A percentile compares a stretch with the other conserved stretches of the same genome.
phyloP scores from a whole-genome alignment of 2,113 vertebrate genomes.

The Ammodytes marinus region DNA sequence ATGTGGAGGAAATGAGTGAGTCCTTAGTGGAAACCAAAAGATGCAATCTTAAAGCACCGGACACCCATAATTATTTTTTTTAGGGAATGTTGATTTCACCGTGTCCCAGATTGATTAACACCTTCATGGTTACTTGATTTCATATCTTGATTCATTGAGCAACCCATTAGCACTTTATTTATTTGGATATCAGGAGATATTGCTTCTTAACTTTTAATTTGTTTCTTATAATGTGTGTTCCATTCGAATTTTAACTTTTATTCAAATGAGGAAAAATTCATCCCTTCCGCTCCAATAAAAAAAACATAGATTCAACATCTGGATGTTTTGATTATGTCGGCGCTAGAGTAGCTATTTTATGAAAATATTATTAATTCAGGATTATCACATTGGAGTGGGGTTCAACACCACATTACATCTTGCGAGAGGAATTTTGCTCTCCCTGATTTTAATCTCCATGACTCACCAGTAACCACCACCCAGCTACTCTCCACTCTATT shows the following conservation, averaged over 20 bases:
- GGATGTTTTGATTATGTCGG: not conserved
- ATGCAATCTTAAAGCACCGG: slow-evolving; percentile 31
- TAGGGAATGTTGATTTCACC: not conserved
- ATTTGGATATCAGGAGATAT: not conserved
- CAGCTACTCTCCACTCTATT: not conserved
- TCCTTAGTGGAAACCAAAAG: slow-evolving; percentile 73
- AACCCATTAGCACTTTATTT: not conserved
- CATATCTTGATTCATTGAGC: not conserved
- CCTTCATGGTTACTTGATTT: not conserved
- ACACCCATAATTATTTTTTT: slow-evolving; percentile 6
- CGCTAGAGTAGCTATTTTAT: not conserved
- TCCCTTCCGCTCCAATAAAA: not conserved
- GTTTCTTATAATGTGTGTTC: not conserved
- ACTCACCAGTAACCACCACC: slow-evolving; percentile 62
- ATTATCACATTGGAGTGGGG: not conserved
- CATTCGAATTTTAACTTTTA: not conserved
- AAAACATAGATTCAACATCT: not conserved
- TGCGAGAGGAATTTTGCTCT: not conserved
- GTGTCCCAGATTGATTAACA: not conserved
- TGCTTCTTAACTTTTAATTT: not conserved
- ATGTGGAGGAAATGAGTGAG: slow-evolving; percentile 22
- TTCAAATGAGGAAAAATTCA: not conserved
- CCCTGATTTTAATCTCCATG: slow-evolving; percentile 39
- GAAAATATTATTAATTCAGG: slow-evolving; percentile 2
- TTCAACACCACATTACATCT: not conserved